Evolutionary conservation across 2,888 invertebrate genomes (phyloP), one percentile per base, ranked within the genome.

Genomic region (Halocaridina rubra): DNA sequence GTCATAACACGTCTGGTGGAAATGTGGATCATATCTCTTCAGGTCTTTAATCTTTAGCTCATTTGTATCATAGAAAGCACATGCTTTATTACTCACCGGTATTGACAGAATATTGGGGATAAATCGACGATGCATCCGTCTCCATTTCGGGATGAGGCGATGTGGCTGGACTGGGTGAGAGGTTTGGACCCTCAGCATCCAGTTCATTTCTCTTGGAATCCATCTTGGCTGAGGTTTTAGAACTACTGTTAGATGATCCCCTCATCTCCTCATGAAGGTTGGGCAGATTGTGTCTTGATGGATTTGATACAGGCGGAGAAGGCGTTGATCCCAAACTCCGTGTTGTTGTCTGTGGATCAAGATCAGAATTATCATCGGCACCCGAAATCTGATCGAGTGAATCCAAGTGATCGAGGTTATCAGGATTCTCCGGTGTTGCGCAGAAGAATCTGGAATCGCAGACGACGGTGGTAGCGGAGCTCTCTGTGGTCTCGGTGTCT

Each of bases 401-500:
- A 32, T 76, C 76, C 27, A 59, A 32, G 3, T 76, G 59, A 13
- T 67, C 67, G n/a, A 46, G 33, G 22, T 39, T 74, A 5, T 74
- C 72, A 13, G 76, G 59, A 30, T 30, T 57, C 22, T 76, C 76
- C 8, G 76, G 76, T 10, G 76, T 76, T n/a, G 76, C 76, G 19
- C 76, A 76, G 57, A 76, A 76, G 57, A 76, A 76, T 3, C 76
- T 53, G 2, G 76, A 76, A 57, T 76, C 76, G 30, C 76, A 76
- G 8, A 76, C 59, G 76, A 76, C 76, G 59, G 76, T 76, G 32
- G 76, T 76, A 32, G 76, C 59, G 7, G 76, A 76, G 32, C 76
- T 76, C 1, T 33, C 72, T 24, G 72, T 74, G 27, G 72, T 74
- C 76, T 76, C 76, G 4, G 57, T 27, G 76, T 76, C 76, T 32